A percentile compares a stretch with the other conserved stretches of the same genome.
Conservation (phyloP, 1,140 invertebrate genomes). For the Dolichoris vasculosae region DNA sequence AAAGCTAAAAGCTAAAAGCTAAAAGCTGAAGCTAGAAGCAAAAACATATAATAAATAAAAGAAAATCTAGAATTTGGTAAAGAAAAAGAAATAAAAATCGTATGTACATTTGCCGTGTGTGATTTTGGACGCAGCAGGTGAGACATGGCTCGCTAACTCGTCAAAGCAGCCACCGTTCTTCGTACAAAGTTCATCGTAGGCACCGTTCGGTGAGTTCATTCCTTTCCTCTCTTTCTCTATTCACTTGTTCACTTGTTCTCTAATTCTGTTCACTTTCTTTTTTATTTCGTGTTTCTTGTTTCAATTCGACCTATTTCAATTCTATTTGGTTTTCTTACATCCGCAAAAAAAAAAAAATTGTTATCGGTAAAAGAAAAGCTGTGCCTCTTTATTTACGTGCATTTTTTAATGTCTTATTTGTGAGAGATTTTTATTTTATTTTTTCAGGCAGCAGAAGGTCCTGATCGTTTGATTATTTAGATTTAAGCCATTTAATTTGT, state of each 20-base stretch:
- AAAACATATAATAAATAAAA: neutral
- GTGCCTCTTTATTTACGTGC: conserved; percentile 33
- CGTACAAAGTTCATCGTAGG: conserved; percentile 82
- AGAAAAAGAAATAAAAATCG: conserved; percentile 50
- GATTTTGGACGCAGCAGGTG: conserved; percentile 78
- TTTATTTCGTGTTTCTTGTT: conserved; percentile 34
- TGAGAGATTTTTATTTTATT: conserved; percentile 21
- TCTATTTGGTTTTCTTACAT: conserved; percentile 24
- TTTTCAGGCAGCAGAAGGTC: conserved; percentile 44
- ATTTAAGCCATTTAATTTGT: conserved; percentile 47
- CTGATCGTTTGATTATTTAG: conserved; percentile 43
- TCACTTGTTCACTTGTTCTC: conserved; percentile 41
- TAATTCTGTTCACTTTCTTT: conserved; percentile 38
- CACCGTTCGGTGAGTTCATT: conserved; percentile 83
- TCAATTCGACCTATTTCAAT: neutral
- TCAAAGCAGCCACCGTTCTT: conserved; percentile 77
- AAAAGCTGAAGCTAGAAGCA: too few relatives aligned
- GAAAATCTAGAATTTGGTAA: conserved; percentile 27
- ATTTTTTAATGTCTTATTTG: conserved; percentile 35
- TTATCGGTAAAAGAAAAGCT: neutral
- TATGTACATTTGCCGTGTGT: conserved; percentile 69
- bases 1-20: too few relatives aligned
- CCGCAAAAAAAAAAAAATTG: conserved; percentile 20
- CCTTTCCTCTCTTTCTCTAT: conserved; percentile 58
- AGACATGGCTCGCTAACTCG: conserved; percentile 84